A percentile compares a stretch with the other conserved stretches of the same genome.
Evolutionary conservation across 2,888 invertebrate species (phyloP).

Genomic region (Junonia oenone): DNA sequence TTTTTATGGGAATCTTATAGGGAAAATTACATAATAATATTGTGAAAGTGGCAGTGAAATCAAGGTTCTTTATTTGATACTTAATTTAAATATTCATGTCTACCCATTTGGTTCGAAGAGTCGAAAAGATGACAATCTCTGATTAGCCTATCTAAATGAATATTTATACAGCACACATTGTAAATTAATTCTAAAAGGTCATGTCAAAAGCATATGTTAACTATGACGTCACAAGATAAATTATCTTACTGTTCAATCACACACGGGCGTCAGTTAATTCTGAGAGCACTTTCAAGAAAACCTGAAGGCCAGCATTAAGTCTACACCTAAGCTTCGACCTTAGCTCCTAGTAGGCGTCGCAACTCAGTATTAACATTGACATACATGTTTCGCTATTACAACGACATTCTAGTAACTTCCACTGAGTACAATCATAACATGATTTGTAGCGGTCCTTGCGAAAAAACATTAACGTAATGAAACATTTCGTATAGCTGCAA

Average conservation of each 20-base stretch:
- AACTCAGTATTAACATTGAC: slow-evolving; percentile 64
- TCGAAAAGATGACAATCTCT: background rate
- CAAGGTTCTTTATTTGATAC: background rate
- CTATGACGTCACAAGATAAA: background rate
- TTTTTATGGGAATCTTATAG: slow-evolving; percentile 70
- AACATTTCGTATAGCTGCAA: background rate
- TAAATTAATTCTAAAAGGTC: background rate
- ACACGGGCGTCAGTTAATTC: slow-evolving; percentile 21
- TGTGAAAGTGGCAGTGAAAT: slow-evolving; percentile 30
- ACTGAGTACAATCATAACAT: slow-evolving; percentile 2
- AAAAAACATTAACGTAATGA: background rate
- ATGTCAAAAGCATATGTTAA: background rate
- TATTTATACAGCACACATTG: background rate
- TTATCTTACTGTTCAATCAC: background rate
- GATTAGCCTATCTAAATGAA: background rate
- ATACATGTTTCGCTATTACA: slow-evolving; percentile 56
- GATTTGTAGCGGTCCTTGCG: background rate
- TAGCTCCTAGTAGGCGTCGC: slow-evolving; percentile 52
- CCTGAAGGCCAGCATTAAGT: slow-evolving; percentile 29
- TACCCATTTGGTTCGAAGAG: background rate
- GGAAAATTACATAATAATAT: slow-evolving; percentile 53
- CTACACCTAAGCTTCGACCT: slow-evolving; percentile 53
- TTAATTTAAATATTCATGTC: background rate
- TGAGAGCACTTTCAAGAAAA: slow-evolving; percentile 16
- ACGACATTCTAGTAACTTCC: slow-evolving; percentile 42